Percentiles rank a stretch among this genome's conserved stretches.
phyloP scores from a whole-genome alignment of 2,113 vertebrate genomes.

The Aegotheles bennettii region DNA sequence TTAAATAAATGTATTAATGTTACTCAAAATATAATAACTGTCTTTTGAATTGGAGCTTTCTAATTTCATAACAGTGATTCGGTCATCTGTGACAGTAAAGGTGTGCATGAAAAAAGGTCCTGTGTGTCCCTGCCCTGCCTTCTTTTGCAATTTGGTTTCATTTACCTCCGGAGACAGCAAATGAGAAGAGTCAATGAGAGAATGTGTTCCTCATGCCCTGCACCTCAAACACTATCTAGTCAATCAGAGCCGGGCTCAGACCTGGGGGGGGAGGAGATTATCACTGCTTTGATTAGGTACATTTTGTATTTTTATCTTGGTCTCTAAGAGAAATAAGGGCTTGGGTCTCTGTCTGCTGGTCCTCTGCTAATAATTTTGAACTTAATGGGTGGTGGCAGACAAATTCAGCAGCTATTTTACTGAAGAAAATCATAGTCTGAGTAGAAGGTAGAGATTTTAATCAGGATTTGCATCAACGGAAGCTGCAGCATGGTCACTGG shows the following conservation, averaged over 20 bases:
- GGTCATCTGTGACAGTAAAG: neutral
- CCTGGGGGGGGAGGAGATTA: neutral
- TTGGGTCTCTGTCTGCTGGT: neutral
- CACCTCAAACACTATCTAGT: neutral
- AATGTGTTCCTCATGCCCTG: neutral
- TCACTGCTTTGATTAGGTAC: neutral
- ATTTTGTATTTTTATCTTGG: neutral
- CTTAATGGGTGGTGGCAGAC: rapidly evolving
- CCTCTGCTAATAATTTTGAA: neutral
- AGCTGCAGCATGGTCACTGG: neutral
- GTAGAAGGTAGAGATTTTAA: neutral
- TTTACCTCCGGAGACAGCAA: neutral
- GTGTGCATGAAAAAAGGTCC: neutral
- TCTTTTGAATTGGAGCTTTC: constrained; percentile 71
- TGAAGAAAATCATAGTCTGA: neutral
- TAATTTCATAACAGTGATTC: neutral
- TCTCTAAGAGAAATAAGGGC: neutral
- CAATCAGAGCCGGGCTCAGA: neutral
- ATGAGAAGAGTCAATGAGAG: neutral
- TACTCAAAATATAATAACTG: constrained; percentile 68
- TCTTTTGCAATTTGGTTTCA: neutral
- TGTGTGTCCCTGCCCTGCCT: neutral
- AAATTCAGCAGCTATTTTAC: neutral
- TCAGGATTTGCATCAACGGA: neutral
- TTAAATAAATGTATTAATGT: constrained; percentile 85